These are phyloP conservation scores for Catostylus mosaicus DNA, from an alignment of 30 jellyfish, hydroid and myxozoan species.

Conservation along the genomic window DNA sequence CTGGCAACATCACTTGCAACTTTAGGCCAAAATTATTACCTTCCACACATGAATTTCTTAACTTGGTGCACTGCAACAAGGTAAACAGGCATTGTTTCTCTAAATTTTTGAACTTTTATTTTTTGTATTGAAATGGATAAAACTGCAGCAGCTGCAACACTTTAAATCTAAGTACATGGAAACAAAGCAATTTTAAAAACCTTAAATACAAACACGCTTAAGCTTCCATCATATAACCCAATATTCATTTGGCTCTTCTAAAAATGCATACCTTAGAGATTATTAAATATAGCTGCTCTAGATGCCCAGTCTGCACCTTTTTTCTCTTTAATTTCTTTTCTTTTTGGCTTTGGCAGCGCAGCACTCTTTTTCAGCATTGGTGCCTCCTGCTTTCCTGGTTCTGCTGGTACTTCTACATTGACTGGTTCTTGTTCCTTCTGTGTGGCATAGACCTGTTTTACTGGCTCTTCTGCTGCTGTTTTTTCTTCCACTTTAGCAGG, in stretches of 20 bases:
- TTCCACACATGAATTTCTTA: too few relatives aligned
- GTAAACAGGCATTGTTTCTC: too few relatives aligned
- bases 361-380: slow-evolving; percentile 51
- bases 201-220: too few relatives aligned
- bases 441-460: slow-evolving; percentile 11
- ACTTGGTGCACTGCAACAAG: too few relatives aligned
- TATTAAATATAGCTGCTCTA: slow-evolving; percentile 71
- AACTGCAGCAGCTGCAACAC: too few relatives aligned
- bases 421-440: slow-evolving; percentile 32
- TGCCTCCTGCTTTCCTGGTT: slow-evolving; percentile 9
- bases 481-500: slow-evolving; percentile 14
- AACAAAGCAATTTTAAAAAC: too few relatives aligned
- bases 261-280: slow-evolving; percentile 27
- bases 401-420: not conserved
- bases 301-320: slow-evolving; percentile 81
- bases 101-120: too few relatives aligned
- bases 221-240: too few relatives aligned
- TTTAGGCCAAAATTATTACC: too few relatives aligned
- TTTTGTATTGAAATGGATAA: too few relatives aligned
- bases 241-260: not conserved
- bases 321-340: slow-evolving; percentile 79
- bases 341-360: slow-evolving; percentile 76
- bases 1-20: too few relatives aligned
- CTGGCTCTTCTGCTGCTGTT: slow-evolving; percentile 28
- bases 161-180: too few relatives aligned